Base-by-base conservation (phyloP, 1,140 invertebrate species). In the Zophobas atratus region DNA sequence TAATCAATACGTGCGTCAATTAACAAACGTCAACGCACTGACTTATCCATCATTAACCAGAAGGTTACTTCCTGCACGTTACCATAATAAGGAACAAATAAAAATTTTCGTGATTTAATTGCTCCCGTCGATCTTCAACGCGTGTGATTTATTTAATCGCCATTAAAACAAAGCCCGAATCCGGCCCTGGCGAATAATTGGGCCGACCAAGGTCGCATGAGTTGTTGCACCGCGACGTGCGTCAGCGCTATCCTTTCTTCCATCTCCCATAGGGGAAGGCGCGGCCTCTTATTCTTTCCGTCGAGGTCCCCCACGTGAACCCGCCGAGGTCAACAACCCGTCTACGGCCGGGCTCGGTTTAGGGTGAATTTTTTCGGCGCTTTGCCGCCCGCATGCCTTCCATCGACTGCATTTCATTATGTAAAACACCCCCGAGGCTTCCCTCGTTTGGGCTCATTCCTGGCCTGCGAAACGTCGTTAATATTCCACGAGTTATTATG, bases 141-240 rank as follows among this genome's bases (percentile, higher is more conserved):
- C 43, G 43, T 4, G 3, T 46, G 8, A 46, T 46, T 46, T 46
- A 8, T 46, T 8, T 46, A 8, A 8, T 4, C 3, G 8, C 3
- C 43, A 3, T 46, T 46, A 46, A 3, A 46, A 46, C 3, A 46
- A 8, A 8, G 38, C 20, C 5, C 35, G 49, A 38, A 35, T 38
- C 71, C 71, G 36, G 71, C 6, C 71, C 71, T 73, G 71, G 8
- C 51, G 49, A 56, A 73, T 73, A 73, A 73, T 73, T 73, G 55
- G 71, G 71, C 6, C 71, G 71, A 71, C 2, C 71, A 73, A 73
- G 71, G 71, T 73, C 71, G 71, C 35, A 20, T 73, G 43, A 73
- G 63, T 70, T 70, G 63, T 70, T 73, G 71, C 71, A 73, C 71
- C 49, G 41, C 51, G 35, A 43, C 35, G n/a, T 20, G 20, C 20